A percentile compares a stretch with the other conserved stretches of the same genome.
phyloP scores from a whole-genome alignment of 2,888 invertebrate genomes.

The Drosophila siamana region DNA sequence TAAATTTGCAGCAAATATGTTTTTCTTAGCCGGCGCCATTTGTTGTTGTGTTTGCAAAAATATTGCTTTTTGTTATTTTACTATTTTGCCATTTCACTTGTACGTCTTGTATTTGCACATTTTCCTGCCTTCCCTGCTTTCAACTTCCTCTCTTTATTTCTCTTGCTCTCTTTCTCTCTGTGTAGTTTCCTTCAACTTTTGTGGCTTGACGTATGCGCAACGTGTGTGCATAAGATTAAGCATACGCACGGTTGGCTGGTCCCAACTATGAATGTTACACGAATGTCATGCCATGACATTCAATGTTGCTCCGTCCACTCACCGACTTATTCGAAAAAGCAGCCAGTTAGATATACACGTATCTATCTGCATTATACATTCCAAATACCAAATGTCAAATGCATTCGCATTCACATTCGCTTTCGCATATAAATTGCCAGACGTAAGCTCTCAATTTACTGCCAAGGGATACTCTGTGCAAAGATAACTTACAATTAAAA shows the following conservation, averaged over 20 bases:
- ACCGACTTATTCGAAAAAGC: no score
- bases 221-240: slow-evolving; percentile 73
- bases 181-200: slow-evolving; percentile 65
- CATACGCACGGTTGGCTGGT: slow-evolving; percentile 65
- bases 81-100: slow-evolving; percentile 13
- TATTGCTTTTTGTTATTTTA: slow-evolving; percentile 46
- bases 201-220: slow-evolving; percentile 71
- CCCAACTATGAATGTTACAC: slow-evolving; percentile 40
- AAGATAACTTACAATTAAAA: slow-evolving; percentile 49
- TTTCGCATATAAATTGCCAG: slow-evolving; percentile 46
- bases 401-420: slow-evolving; percentile 24
- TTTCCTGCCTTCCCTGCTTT: slow-evolving; percentile 13
- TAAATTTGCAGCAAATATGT: slow-evolving; percentile 73
- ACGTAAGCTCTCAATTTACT: slow-evolving; percentile 34
- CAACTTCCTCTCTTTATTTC: no score
- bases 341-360: not conserved
- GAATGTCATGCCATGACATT: slow-evolving; percentile 51
- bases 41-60: slow-evolving; percentile 42
- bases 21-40: slow-evolving; percentile 25
- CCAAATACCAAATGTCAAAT: slow-evolving; percentile 25
- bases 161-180: no score
- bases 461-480: not conserved
- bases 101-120: slow-evolving; percentile 22
- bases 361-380: slow-evolving; percentile 8
- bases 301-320: slow-evolving; percentile 23